Evolutionary conservation across 2,113 vertebrate species (phyloP), one percentile per base, ranked within the genome.

Genomic region (Osmerus eperlanus): DNA sequence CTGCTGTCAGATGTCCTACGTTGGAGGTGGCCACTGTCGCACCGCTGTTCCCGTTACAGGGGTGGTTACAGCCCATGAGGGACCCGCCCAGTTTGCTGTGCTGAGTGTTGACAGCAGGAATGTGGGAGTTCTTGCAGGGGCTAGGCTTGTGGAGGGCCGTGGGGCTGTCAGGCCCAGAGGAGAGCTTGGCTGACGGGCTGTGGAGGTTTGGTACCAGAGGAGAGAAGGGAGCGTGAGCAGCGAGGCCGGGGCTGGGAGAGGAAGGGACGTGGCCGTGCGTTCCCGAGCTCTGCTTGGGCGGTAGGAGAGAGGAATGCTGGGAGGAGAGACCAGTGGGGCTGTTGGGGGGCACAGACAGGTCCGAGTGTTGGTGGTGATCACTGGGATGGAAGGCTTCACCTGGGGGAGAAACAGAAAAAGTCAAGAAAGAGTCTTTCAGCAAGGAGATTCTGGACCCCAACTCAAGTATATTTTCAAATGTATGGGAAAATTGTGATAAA

Each of bases 301-400:
- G 91, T 67, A 94, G 79, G 84, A 95, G 90, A 25, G 92, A 92
- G 72, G 94, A 92, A 19, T 94, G 94, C 89, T 96, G 96, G 55
- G 95, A 96, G 41, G 94, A 93, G 74, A 97, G 92, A 78, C 96
- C 94, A 0, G 96, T 98, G 81, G 97, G 97, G 80, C 97, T 99
- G 88, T 99, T 99, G 82, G 97, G 97, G 67, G 97, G 97, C 89
- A 94, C 97, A 64, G 96, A 96, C 88, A 98, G 94, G 91, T 98
- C 96, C 81, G 95, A 92, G 84, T 96, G 94, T 90, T 94, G 95
- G 90, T 96, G 96, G 81, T 95, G 95, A 83, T 99, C 96, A 76
- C 81, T 93, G 84, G 95, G 91, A 85, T 96, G 94, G 89, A 97
- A 97, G 87, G 94, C 94, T 91, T 93, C 91, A 83, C 93, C 93